phyloP scores from a whole-genome alignment of 2,888 invertebrate genomes.

The Lasioglossum figueresi region DNA sequence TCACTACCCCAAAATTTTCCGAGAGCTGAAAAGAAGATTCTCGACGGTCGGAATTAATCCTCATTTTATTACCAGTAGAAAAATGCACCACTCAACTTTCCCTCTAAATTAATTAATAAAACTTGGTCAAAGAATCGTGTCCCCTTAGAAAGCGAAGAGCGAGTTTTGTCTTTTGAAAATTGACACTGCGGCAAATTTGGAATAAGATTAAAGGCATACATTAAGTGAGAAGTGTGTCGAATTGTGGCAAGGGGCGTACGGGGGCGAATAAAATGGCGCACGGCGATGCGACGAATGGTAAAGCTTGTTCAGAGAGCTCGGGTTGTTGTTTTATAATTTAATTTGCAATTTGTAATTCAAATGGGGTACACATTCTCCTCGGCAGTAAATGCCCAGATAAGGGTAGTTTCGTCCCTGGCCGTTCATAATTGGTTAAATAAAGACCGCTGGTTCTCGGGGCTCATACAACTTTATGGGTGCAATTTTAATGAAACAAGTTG shows the following conservation, averaged over 20 bases:
- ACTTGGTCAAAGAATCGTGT: neutral
- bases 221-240: neutral
- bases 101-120: neutral
- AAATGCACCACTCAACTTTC: no score
- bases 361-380: slow-evolving; percentile 1
- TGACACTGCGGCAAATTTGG: neutral
- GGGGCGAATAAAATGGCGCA: neutral
- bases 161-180: neutral
- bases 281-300: neutral
- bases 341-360: neutral
- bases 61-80: no score
- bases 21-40: neutral
- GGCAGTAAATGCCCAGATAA: slow-evolving; percentile 4
- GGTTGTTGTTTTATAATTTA: slow-evolving; percentile 19
- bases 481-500: slow-evolving; percentile 53
- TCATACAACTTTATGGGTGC: slow-evolving; percentile 32
- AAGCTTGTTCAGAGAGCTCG: neutral
- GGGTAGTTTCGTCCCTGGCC: neutral
- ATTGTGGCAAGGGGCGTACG: neutral
- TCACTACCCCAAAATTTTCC: neutral
- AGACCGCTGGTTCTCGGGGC: slow-evolving; percentile 10
- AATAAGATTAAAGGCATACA: neutral
- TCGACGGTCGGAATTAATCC: neutral
- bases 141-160: neutral
- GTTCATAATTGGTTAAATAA: slow-evolving; percentile 37